phyloP scores from a whole-genome alignment of 2,797 vertebrate genomes.

The Danio kyathit region DNA sequence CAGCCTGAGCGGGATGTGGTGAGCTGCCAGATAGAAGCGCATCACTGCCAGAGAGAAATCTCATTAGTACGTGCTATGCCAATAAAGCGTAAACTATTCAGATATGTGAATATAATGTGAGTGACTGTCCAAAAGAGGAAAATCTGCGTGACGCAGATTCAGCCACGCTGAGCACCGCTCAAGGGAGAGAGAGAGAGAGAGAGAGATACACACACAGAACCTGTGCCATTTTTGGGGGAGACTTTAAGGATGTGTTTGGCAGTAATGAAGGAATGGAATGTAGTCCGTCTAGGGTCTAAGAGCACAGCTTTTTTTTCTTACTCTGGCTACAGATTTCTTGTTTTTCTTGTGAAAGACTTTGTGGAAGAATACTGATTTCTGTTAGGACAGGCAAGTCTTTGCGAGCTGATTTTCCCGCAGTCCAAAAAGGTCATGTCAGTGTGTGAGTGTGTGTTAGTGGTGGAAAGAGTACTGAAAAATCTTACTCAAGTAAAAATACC shows the following conservation, averaged over 20 bases:
- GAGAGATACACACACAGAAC: constrained; percentile 17
- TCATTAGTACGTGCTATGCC: constrained; percentile 55
- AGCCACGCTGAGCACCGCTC: constrained; percentile 25
- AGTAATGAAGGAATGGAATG: constrained; percentile 39
- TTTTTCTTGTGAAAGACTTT: constrained; percentile 51
- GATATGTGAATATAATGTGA: constrained; percentile 52
- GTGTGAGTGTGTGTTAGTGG: not conserved
- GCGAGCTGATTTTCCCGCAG: constrained; percentile 56
- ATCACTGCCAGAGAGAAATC: constrained; percentile 49
- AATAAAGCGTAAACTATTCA: constrained; percentile 60
- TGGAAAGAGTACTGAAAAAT: too few relatives aligned
- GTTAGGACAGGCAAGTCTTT: constrained; percentile 48
- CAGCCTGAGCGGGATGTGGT: constrained; percentile 12
- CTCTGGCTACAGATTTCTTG: constrained; percentile 41
- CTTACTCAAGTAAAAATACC: too few relatives aligned
- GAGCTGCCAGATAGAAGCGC: constrained; percentile 35
- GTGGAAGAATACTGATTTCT: constrained; percentile 43
- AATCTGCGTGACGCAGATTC: constrained; percentile 54
- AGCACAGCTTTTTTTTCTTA: constrained; percentile 19
- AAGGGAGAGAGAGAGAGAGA: constrained; percentile 11
- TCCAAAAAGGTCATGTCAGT: constrained; percentile 27
- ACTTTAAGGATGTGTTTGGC: constrained; percentile 47
- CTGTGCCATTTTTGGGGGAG: constrained; percentile 37
- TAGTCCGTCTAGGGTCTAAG: constrained; percentile 51
- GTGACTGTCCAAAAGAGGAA: constrained; percentile 56